Base-by-base conservation (phyloP, 1,140 invertebrate genomes). In the Euwallacea similis region DNA sequence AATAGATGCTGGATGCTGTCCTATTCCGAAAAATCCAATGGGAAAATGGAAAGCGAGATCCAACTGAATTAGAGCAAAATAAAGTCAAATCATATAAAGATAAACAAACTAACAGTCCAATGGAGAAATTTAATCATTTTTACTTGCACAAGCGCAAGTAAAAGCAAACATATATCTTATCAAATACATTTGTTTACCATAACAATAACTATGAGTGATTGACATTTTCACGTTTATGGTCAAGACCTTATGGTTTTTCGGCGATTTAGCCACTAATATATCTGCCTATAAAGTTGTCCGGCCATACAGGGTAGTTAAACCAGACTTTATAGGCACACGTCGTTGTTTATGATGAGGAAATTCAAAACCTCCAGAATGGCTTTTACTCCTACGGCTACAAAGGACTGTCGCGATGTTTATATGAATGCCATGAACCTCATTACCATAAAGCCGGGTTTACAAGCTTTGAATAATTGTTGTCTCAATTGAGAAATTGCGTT, bases 391-490 rank as follows among this genome's bases (percentile, higher is more conserved):
- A 54, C 63, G 4, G 21, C 21, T 33, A 33, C 21, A 33, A 33
- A 33, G 21, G 21, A 33, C 21, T 33, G 21, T 33, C 21, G 21
- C 21, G 21, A 33, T 33, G 21, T 33, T 33, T 33, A 33, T 33
- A 33, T 44, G 43, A 66, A 66, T 66, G 64, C 64, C 64, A 66
- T 66, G 64, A 66, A 66, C 64, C 64, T 66, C 41, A 66, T 66
- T 66, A 66, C 64, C 64, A 66, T 66, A 66, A 66, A 66, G 53
- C 54, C 53, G 47, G 42, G 42, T 58, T 63, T 47, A 66, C 53
- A 66, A n/a, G 64, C 54, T 56, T 55, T 55, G 54, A 56, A 56
- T 66, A 66, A 66, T 66, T 65, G 63, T 65, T 65, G 21, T 33
- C 21, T 33, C 21, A 33, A 33, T 33, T 33, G 21, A 33, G 21